Conservation (phyloP, 2,888 invertebrate species). For the Sussaba pulchella region DNA sequence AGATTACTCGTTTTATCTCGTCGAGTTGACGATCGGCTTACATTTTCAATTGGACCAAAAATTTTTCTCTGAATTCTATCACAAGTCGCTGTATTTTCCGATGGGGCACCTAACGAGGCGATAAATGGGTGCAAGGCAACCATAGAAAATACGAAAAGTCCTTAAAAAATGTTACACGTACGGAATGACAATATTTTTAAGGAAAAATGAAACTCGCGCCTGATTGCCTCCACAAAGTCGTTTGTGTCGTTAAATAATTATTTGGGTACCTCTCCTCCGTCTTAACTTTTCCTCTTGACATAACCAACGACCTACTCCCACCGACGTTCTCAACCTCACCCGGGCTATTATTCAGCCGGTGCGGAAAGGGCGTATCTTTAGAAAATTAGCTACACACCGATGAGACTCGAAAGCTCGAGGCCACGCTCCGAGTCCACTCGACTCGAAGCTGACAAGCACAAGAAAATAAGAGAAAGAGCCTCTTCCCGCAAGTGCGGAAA, state of each 20-base stretch:
- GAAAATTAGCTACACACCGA: constrained; percentile 62
- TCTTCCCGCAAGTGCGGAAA: constrained; percentile 20
- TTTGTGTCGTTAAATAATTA: constrained; percentile 42
- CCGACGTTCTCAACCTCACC: constrained; percentile 13
- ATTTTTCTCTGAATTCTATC: too few relatives aligned
- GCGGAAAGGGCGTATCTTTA: constrained; percentile 54
- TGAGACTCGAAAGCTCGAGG: constrained; percentile 45
- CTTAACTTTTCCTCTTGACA: constrained; percentile 14
- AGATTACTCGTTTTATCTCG: too few relatives aligned
- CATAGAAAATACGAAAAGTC: too few relatives aligned
- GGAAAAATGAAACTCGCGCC: background rate
- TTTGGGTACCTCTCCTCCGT: background rate
- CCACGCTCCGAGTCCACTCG: constrained; percentile 32
- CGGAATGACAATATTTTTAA: background rate
- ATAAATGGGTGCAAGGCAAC: background rate
- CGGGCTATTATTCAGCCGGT: constrained; percentile 30
- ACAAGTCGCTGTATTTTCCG: too few relatives aligned
- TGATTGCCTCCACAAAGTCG: background rate
- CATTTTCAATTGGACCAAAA: too few relatives aligned
- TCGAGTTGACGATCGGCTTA: too few relatives aligned
- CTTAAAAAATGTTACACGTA: background rate
- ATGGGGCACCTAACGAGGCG: constrained; percentile 25
- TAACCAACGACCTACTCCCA: constrained; percentile 58
- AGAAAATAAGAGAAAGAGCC: constrained; percentile 19
- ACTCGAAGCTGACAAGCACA: constrained; percentile 2